A percentile compares a stretch with the other conserved stretches of the same genome.
Evolutionary conservation across 2,888 invertebrate species (phyloP).

Genomic region (Pammene aurita): DNA sequence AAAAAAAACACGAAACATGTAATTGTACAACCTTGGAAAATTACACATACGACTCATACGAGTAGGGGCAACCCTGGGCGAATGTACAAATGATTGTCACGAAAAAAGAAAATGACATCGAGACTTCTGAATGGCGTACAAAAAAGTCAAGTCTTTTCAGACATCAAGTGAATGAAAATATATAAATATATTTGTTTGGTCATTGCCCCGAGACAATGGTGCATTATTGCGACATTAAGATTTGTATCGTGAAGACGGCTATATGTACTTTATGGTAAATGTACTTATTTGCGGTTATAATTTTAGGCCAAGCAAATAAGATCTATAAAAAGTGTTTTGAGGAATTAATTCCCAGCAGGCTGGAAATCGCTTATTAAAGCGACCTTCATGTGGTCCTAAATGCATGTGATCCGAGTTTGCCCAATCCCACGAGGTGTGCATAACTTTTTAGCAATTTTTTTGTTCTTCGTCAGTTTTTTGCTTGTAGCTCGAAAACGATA

Average conservation of each 20-base stretch:
- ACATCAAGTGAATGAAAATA: slow-evolving; percentile 39
- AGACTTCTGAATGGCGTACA: slow-evolving; percentile 39
- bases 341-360: no score
- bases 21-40: no score
- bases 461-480: no score
- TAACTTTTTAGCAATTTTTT: no score
- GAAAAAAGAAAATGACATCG: slow-evolving; percentile 34
- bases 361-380: no score
- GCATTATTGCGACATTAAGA: slow-evolving; percentile 29
- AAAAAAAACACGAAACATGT: no score
- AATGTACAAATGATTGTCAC: slow-evolving; percentile 29
- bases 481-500: no score
- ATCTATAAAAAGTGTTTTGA: no score
- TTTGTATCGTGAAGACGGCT: slow-evolving; percentile 12
- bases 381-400: no score
- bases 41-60: not conserved
- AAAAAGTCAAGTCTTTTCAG: slow-evolving; percentile 27
- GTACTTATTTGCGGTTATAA: not conserved
- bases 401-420: no score
- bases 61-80: slow-evolving; percentile 22
- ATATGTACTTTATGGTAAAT: slow-evolving; percentile 4
- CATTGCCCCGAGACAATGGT: slow-evolving; percentile 32
- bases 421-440: no score
- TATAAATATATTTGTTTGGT: slow-evolving; percentile 34
- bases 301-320: no score